Base-by-base conservation (phyloP, 2,888 invertebrate genomes). In the Dione vanillae region DNA sequence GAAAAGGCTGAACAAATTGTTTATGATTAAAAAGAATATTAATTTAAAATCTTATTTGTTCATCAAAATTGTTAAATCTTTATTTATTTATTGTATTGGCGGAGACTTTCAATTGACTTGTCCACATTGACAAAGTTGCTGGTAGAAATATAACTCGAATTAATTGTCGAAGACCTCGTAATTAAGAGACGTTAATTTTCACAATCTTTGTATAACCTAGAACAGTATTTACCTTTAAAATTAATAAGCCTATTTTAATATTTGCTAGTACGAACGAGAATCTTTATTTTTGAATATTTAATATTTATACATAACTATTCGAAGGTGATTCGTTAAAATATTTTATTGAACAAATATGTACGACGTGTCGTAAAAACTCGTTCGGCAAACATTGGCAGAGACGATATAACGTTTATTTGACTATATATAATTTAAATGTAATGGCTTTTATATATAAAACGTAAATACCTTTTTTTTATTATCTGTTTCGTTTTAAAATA, bases 241-340 rank as follows among this genome's bases (percentile, higher is more conserved):
- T 54, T 62, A 41, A 69, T 47, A 64, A 61, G 5, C 19, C 54
- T 61, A 54, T 62, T 47, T 47, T 20, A 69, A 56, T 69, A 64
- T 69, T 69, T 64, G 64, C 61, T n/a, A 45, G 16, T 35, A 19
- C 19, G 11, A 10, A 61, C 45, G 27, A n/a, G 45, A 45, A 45
- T 19, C 64, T 49, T 64, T 64, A 64, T 2, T 41, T 43, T 49
- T 10, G 64, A 64, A 12, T 12, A 49, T 64, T 49, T 49, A 40
- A 49, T 64, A 64, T 64, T 19, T 47, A 49, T 14, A 51, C 37
- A 49, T 43, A 61, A 27, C 9, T 1, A 47, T 35, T 64, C 37
- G 64, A 69, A 69, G 69, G 69, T 69, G 69, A 69, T 54, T 40
- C 62, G 43, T 64, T 69, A 62, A 64, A 64, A 64, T 64, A 52